phyloP scores from a whole-genome alignment of 2,888 invertebrate genomes.

The Papilio gigon region DNA sequence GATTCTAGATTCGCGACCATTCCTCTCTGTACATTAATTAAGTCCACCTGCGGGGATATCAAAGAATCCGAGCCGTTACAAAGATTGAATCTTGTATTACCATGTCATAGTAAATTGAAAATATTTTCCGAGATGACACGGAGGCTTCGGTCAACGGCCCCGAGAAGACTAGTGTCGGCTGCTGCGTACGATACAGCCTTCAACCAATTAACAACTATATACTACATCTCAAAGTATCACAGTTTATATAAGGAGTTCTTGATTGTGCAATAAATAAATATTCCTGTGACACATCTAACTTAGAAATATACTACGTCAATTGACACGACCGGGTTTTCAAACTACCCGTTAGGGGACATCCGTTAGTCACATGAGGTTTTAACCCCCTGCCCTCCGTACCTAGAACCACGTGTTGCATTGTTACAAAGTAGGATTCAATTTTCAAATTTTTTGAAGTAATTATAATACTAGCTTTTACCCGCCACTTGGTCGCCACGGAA shows the following conservation, averaged over 20 bases:
- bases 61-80: neutral
- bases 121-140: neutral
- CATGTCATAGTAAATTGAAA: neutral
- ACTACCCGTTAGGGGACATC: no score
- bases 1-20: no score
- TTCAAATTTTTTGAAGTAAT: no score
- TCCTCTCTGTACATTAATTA: no score
- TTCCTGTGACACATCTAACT: neutral
- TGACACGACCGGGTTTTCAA: neutral
- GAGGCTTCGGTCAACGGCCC: neutral
- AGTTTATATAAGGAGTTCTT: neutral
- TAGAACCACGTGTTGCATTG: no score
- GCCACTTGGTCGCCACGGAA: no score
- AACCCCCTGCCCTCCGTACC: no score
- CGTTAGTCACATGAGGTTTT: no score
- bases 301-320: neutral
- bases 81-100: neutral
- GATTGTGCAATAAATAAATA: constrained; percentile 8
- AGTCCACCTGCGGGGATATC: no score
- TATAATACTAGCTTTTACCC: no score
- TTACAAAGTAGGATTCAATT: no score
- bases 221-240: neutral
- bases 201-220: neutral
- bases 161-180: neutral
- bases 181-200: constrained; percentile 3